These are phyloP conservation scores for Darevskia mixta DNA, from an alignment of 2,797 vertebrate species.

Conservation along the genomic window DNA sequence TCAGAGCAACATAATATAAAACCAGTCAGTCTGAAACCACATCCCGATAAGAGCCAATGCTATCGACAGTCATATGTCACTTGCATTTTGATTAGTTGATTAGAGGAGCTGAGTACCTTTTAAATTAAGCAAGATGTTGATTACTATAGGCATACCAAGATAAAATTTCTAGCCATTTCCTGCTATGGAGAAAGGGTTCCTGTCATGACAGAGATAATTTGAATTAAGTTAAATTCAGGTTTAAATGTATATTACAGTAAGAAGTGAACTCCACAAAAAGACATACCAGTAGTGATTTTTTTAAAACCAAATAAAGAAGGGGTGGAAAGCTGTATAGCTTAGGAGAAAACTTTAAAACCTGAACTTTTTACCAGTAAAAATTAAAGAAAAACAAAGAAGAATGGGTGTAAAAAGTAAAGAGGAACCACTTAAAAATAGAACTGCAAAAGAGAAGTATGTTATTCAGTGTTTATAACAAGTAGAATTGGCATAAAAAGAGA, in stretches of 20 bases:
- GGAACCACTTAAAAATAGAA: constrained; percentile 55
- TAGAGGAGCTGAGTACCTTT: neutral
- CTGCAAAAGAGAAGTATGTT: neutral
- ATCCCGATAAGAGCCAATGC: neutral
- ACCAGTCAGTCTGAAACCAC: neutral
- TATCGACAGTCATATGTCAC: neutral
- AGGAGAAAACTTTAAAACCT: neutral
- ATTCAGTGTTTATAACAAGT: neutral
- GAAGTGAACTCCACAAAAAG: neutral
- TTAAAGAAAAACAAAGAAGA: constrained; percentile 61
- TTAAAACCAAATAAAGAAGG: neutral
- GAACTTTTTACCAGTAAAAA: neutral
- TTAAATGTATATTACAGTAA: neutral
- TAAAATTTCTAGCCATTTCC: neutral
- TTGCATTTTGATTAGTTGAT: neutral
- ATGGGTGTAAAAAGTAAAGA: constrained; percentile 48
- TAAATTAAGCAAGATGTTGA: neutral
- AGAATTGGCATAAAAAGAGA: neutral
- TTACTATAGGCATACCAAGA: neutral
- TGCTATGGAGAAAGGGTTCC: neutral
- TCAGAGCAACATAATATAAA: neutral
- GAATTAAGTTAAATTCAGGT: neutral
- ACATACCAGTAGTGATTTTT: too few species aligned
- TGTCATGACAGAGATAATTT: neutral
- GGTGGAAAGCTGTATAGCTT: neutral